Evolutionary conservation across 1,140 invertebrate species (phyloP), one percentile per base, ranked within the genome.

Genomic region (Centruroides sculpturatus): DNA sequence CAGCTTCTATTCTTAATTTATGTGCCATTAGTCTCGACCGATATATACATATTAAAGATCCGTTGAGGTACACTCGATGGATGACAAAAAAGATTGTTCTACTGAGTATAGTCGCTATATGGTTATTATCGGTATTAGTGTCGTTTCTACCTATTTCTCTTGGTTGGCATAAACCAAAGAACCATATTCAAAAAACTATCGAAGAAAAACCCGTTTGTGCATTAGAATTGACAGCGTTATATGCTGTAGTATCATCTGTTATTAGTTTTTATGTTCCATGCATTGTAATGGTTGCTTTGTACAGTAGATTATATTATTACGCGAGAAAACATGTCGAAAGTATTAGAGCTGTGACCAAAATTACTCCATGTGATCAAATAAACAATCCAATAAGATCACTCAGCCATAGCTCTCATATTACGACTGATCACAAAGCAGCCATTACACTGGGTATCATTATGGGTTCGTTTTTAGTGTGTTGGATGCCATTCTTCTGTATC

Each of bases 191-290:
- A 34, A n/a, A 80, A 59, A 60, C 60, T 41, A 93, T 93, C 73
- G 87, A 89, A 71, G 62, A 70, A 36, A 55, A 35, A 23, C 67
- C 69, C 6, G 63, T 49, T 3, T 70, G 69, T 55, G 67, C 69
- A 35, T 64, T 69, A 0, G 63, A 60, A 13, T 67, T 69, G 46
- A 66, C 66, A 46, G 52, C 68, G 5, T 86, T 82, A 64, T 93
- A 75, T 74, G 87, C 90, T 75, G 85, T 92, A 56, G 93, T 92
- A 73, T 90, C 89, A 35, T 92, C 90, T 0, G 77, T 92, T 60
- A 86, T 91, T 34, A 93, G 91, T 57, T 98, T 98, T 81, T 94
- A 93, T 73, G 85, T 97, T 68, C 93, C 94, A 9, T 91, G 93
- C 83, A 82, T 92, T 64, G 86, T 97, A 46, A 96, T 97, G 87